Base-by-base conservation (phyloP, 2,113 vertebrate species). In the Hippocampus barbouri region DNA sequence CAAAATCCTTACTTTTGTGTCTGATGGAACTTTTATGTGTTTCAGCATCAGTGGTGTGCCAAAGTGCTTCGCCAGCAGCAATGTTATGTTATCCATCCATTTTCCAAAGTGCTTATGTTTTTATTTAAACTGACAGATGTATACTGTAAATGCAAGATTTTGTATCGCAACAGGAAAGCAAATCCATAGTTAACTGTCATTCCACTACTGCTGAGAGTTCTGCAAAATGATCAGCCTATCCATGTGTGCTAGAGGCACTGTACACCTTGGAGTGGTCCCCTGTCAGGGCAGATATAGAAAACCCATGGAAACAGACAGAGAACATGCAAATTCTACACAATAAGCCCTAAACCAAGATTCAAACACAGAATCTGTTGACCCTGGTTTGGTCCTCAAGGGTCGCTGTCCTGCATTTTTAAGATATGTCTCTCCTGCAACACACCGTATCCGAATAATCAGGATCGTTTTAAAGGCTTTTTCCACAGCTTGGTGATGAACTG, bases 21-120 rank as follows among this genome's bases (percentile, higher is more conserved):
- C 63, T 81, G 72, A 80, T 69, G 77, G 66, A 82, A 76, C 77
- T 89, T 91, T 89, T 89, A 90, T 86, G 82, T 88, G 80, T 73
- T 89, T 82, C 51, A 68, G 75, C 47, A 72, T 80, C 81, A 80
- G 78, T 62, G 73, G 69, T 66, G 72, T 73, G 76, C 70, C 40
- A 8, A 49, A 59, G 75, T 81, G 77, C 69, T 73, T 76, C 61
- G 68, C 65, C 51, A 3, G 72, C 77, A 61, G 64, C 81, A 74
- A 82, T 88, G 86, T 87, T 86, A 86, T 85, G 85, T 73, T 45
- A 10, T 12, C 11, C 11, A 2, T 12, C 11, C 11, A 10, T 43
- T 43, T 43, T 12, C 34, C 34, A 38, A 38, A 38, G 34, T 43
- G 8, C 11, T 11, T 51, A 18, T 51, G 2, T 54, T 54, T 54